Percentiles rank a stretch among this genome's conserved stretches.
Evolutionary conservation across 2,888 invertebrate genomes (phyloP).

Genomic region (Ditula angustiorana): DNA sequence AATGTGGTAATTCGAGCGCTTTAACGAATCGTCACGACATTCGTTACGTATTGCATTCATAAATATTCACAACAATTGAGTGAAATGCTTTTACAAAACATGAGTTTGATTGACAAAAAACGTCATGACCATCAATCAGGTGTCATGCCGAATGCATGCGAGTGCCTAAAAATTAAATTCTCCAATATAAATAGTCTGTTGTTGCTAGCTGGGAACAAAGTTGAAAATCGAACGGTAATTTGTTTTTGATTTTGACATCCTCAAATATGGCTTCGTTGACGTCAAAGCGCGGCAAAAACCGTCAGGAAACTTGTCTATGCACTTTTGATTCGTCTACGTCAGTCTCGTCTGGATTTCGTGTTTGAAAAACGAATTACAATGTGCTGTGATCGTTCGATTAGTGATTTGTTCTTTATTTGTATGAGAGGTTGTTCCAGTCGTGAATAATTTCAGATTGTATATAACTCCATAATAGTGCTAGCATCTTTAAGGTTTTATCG

Average conservation of each 20-base stretch:
- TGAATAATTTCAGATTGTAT: neutral
- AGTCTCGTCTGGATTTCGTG: constrained; percentile 48
- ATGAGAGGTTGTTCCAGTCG: neutral
- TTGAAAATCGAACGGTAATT: constrained; percentile 51
- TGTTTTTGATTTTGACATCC: constrained; percentile 56
- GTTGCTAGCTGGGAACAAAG: constrained; percentile 42
- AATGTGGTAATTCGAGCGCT: constrained; percentile 64
- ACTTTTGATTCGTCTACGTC: constrained; percentile 62
- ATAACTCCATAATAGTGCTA: neutral
- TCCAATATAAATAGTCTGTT: constrained; percentile 41
- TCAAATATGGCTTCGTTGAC: constrained; percentile 53
- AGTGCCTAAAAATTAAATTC: constrained; percentile 50
- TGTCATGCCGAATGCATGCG: constrained; percentile 65
- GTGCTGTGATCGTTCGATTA: constrained; percentile 61
- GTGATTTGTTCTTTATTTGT: constrained; percentile 53
- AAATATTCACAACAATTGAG: constrained; percentile 77
- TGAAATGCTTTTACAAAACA: constrained; percentile 73
- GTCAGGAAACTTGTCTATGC: constrained; percentile 74
- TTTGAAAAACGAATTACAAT: constrained; percentile 57
- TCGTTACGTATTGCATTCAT: constrained; percentile 65
- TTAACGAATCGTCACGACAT: constrained; percentile 67
- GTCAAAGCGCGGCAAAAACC: constrained; percentile 62
- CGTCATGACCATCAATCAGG: constrained; percentile 75
- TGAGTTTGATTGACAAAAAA: constrained; percentile 75
- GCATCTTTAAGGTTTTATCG: neutral